Evolutionary conservation across 1,140 invertebrate genomes (phyloP).

Genomic region (Trachymyrmex septentrionalis): DNA sequence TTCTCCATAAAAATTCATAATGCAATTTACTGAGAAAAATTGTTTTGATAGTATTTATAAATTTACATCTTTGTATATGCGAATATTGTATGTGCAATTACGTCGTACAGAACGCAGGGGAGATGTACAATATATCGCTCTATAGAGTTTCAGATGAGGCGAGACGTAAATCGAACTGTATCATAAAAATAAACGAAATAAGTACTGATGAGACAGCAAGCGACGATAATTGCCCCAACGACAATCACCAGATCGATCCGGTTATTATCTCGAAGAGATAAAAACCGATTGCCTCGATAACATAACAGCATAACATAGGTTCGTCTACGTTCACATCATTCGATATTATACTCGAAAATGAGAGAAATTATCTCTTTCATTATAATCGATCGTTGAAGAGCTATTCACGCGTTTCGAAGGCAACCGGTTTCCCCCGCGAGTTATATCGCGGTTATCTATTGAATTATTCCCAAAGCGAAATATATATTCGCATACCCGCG

Average conservation of each 20-base stretch:
- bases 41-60: conserved; percentile 36
- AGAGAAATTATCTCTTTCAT: conserved; percentile 43
- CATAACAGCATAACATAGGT: neutral
- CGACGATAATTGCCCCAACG: conserved; percentile 57
- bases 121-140: conserved; percentile 50
- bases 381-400: conserved; percentile 32
- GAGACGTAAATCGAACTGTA: conserved; percentile 64
- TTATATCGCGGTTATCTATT: conserved; percentile 19
- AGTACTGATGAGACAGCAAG: conserved; percentile 35
- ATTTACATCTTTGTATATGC: conserved; percentile 65
- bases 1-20: neutral
- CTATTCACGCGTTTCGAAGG: neutral
- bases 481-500: neutral
- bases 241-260: conserved; percentile 41
- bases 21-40: conserved; percentile 1
- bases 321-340: neutral
- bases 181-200: conserved; percentile 62
- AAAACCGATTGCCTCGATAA: conserved; percentile 17
- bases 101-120: conserved; percentile 57
- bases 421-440: conserved; percentile 35
- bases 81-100: conserved; percentile 60
- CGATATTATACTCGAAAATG: neutral
- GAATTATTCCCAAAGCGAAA: conserved; percentile 27
- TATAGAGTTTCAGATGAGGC: conserved; percentile 31
- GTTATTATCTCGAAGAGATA: conserved; percentile 30